These are phyloP conservation scores for Shargacucullia verbasci DNA, from an alignment of 2,888 invertebrate species.

Conservation along the genomic window DNA sequence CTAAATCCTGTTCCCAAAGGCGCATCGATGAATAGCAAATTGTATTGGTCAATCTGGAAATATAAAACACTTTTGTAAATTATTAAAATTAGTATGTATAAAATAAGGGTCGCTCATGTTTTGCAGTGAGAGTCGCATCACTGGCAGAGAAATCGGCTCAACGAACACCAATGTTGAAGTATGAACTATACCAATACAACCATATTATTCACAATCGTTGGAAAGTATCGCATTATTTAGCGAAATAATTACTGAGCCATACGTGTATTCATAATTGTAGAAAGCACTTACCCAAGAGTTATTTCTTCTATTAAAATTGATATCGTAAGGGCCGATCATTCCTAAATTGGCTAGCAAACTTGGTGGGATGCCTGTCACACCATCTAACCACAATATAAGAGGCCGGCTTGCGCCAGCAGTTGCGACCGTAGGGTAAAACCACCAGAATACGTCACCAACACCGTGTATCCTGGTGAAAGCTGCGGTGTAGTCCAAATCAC, in stretches of 20 bases:
- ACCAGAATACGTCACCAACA: constrained; percentile 95
- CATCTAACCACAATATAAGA: constrained; percentile 96
- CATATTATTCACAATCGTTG: no score
- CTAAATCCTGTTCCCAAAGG: constrained; percentile 97
- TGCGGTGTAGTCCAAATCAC: constrained; percentile 91
- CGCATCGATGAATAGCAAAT: constrained; percentile 96
- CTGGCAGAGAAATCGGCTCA: no score
- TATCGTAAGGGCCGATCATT: constrained; percentile 93
- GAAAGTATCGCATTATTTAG: no score
- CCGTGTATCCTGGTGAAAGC: constrained; percentile 92
- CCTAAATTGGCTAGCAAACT: constrained; percentile 96
- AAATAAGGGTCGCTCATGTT: no score
- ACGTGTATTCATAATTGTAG: no score
- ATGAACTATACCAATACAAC: no score
- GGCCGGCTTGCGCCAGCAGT: constrained; percentile 87
- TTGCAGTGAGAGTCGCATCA: no score
- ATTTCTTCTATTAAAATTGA: constrained; percentile 89
- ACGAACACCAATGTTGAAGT: no score
- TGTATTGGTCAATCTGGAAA: constrained; percentile 91
- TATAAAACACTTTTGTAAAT: not conserved
- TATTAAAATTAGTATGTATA: no score
- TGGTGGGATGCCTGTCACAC: constrained; percentile 94
- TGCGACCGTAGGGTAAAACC: constrained; percentile 93
- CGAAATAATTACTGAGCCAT: no score
- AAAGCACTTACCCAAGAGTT: constrained; percentile 91